These are phyloP conservation scores for Tetranychus urticae DNA, from an alignment of 1,140 invertebrate species.

Conservation along the genomic window DNA sequence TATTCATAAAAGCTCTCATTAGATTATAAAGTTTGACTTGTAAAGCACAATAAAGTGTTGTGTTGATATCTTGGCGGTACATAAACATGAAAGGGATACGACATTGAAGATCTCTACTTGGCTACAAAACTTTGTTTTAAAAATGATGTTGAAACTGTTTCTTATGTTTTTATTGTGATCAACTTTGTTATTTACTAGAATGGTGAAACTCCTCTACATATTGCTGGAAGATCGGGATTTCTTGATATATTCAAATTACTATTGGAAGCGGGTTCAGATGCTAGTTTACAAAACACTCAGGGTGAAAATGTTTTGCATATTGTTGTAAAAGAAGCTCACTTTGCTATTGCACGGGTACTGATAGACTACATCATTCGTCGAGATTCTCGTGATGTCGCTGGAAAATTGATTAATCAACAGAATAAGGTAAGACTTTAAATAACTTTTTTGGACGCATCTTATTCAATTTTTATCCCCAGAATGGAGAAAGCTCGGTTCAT, in stretches of 20 bases:
- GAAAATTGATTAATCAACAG: slow-evolving; percentile 7
- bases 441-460: background rate
- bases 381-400: background rate
- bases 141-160: background rate
- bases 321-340: slow-evolving; percentile 10
- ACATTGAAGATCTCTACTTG: too few relatives aligned
- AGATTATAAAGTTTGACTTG: background rate
- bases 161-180: slow-evolving; percentile 26
- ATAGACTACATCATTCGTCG: slow-evolving; percentile 1
- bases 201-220: slow-evolving; percentile 75
- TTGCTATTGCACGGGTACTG: slow-evolving; percentile 1
- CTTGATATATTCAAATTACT: slow-evolving; percentile 56
- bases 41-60: background rate
- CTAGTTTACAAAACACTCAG: slow-evolving; percentile 67
- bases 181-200: slow-evolving; percentile 33
- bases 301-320: slow-evolving; percentile 13
- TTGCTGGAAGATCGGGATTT: slow-evolving; percentile 61
- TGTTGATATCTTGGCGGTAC: background rate
- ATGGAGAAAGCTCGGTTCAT: slow-evolving; percentile 79
- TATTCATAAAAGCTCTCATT: background rate
- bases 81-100: background rate
- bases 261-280: slow-evolving; percentile 71
- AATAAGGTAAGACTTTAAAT: slow-evolving; percentile 6
- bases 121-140: too few relatives aligned
- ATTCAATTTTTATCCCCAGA: slow-evolving; percentile 23